These are phyloP conservation scores for Eubasilissa regina DNA, from an alignment of 1,140 invertebrate species.

Conservation along the genomic window DNA sequence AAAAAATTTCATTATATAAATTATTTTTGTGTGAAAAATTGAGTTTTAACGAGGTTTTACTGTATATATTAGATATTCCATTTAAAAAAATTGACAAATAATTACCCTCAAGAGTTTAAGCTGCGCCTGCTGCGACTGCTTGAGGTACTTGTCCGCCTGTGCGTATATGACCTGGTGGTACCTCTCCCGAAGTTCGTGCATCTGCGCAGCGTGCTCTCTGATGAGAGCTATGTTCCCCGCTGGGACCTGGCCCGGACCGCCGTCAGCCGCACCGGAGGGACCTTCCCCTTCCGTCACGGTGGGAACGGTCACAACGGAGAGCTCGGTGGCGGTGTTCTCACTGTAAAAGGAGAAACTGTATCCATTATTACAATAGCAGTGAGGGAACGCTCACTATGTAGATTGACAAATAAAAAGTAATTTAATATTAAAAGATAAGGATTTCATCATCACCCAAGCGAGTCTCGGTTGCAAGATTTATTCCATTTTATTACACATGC, in stretches of 20 bases:
- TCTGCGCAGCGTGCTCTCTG: slow-evolving; percentile 81
- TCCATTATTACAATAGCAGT: slow-evolving; percentile 10
- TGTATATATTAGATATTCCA: no score
- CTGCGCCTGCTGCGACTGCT: slow-evolving; percentile 84
- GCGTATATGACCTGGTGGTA: slow-evolving; percentile 87
- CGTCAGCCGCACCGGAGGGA: slow-evolving; percentile 69
- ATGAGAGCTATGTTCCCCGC: slow-evolving; percentile 73
- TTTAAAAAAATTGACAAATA: background rate
- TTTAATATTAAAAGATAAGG: no score
- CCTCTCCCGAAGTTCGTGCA: slow-evolving; percentile 86
- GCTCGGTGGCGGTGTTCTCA: slow-evolving; percentile 55
- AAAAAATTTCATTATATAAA: no score
- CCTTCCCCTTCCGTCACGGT: slow-evolving; percentile 57
- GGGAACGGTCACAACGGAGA: slow-evolving; percentile 40
- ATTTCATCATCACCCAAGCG: no score
- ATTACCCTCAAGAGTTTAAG: slow-evolving; percentile 78
- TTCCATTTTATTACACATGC: no score
- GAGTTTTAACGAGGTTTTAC: no score
- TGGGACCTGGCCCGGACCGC: slow-evolving; percentile 75
- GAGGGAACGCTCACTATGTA: background rate
- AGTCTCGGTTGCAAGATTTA: no score
- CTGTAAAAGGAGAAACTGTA: slow-evolving; percentile 50
- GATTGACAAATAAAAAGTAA: no score
- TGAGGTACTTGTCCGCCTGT: slow-evolving; percentile 85
- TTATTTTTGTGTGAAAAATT: no score